Evolutionary conservation across 1,140 invertebrate species (phyloP).

Genomic region (Drosophila murphyi): DNA sequence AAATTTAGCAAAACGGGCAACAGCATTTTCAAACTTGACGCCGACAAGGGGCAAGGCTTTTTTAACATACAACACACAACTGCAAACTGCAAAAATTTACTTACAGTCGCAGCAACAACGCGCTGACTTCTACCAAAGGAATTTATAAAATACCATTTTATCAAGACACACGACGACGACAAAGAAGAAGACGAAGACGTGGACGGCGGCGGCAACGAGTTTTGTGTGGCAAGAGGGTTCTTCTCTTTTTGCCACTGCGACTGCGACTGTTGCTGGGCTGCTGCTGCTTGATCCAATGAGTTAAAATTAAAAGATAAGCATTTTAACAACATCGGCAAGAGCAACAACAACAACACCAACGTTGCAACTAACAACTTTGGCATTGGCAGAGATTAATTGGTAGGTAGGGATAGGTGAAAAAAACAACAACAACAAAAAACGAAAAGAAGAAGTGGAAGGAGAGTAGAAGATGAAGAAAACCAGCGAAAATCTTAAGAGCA

Average conservation of each 20-base stretch:
- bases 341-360: slow-evolving; percentile 53
- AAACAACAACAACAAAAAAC: slow-evolving; percentile 29
- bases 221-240: slow-evolving; percentile 56
- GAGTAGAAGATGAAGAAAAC: slow-evolving; percentile 8
- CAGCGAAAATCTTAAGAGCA: slow-evolving; percentile 67
- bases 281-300: slow-evolving; percentile 79
- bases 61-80: background rate
- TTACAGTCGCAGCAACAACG: slow-evolving; percentile 26
- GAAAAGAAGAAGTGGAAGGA: slow-evolving; percentile 3
- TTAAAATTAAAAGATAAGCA: slow-evolving; percentile 84
- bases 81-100: slow-evolving; percentile 49
- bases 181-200: slow-evolving; percentile 7
- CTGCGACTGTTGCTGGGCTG: slow-evolving; percentile 38
- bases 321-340: slow-evolving; percentile 74
- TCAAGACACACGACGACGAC: slow-evolving; percentile 77
- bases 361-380: slow-evolving; percentile 83
- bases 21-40: slow-evolving; percentile 63
- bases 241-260: too few relatives aligned
- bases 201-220: slow-evolving; percentile 60
- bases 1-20: slow-evolving; percentile 61
- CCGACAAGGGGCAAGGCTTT: slow-evolving; percentile 44
- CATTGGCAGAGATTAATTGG: slow-evolving; percentile 84
- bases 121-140: slow-evolving; percentile 73
- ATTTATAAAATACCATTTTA: slow-evolving; percentile 83
- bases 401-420: slow-evolving; percentile 80